phyloP scores from a whole-genome alignment of 1,140 invertebrate species.

The Drosophila nigromelanica region DNA sequence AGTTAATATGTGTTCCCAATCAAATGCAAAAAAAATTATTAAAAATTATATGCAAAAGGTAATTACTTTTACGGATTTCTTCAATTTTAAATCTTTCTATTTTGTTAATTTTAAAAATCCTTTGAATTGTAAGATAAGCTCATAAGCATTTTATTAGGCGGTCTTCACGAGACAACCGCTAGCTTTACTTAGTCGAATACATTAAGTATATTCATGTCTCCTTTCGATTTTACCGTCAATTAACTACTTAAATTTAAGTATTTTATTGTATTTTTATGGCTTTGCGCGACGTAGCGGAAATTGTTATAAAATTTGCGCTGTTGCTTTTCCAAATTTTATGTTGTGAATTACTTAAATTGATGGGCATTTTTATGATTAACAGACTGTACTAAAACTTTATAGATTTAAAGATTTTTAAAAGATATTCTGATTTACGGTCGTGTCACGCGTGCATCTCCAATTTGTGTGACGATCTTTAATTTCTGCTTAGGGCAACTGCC shows the following conservation, averaged over 20 bases:
- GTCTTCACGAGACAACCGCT: neutral
- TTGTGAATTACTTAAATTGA: constrained; percentile 8
- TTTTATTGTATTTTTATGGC: constrained; percentile 24
- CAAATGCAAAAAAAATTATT: no score
- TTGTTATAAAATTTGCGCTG: constrained; percentile 11
- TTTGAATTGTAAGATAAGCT: no score
- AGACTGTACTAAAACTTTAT: neutral
- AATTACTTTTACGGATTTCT: no score
- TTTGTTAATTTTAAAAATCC: no score
- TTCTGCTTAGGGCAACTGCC: constrained; percentile 11
- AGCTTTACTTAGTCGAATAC: neutral
- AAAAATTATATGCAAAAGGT: no score
- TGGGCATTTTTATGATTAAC: constrained; percentile 10
- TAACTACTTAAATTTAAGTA: constrained; percentile 7
- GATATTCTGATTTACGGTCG: constrained; percentile 14
- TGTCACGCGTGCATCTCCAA: constrained; percentile 27
- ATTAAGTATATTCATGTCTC: neutral
- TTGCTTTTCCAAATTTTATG: constrained; percentile 14
- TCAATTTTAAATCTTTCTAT: no score
- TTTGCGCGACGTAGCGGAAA: constrained; percentile 1
- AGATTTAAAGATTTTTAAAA: neutral
- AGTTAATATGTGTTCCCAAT: no score
- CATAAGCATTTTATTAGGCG: neutral
- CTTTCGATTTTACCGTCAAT: constrained; percentile 20
- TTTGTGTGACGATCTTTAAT: constrained; percentile 1